Evolutionary conservation across 2,888 invertebrate species (phyloP), one percentile per base, ranked within the genome.

Genomic region (Choreutis nemorana): DNA sequence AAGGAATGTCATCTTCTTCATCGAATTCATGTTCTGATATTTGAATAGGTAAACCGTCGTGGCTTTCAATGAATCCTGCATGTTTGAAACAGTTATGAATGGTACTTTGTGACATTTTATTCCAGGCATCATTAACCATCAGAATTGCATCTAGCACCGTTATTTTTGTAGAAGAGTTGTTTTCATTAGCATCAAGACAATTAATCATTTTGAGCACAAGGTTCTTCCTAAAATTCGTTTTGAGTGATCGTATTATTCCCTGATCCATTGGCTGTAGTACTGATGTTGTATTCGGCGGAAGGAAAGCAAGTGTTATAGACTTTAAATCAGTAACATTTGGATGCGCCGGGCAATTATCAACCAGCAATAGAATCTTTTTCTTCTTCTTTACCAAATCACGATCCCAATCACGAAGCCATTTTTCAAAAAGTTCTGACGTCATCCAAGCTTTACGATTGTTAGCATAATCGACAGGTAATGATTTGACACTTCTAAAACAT

Each of bases 71-170:
- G n/a, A n/a, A 29, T 26, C 30, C 28, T 10, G 30, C 33, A 25
- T 33, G 26, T 30, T 28, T 27, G 28, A 33, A 33, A 33, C 33
- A 33, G 27, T 30, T 27, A 30, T 33, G 30, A 28, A 33, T 33
- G 27, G 33, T 33, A 33, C 30, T 30, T 12, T 27, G 33, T 30
- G 33, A 30, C 33, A 33, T 28, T 12, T 30, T 27, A 28, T 27
- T 28, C 30, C 30, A 33, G 23, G 30, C 33, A 24, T 30, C 30
- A 28, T 27, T 30, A 30, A 33, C 26, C 25, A 32, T 32, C n/a
- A 28, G 28, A 32, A 32, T 32, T 14, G 32, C 32, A 32, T 32
- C 28, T 29, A 33, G 29, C 27, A 33, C 28, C 24, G 33, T 27
- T 30, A 33, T 29, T 16, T 29, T 12, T 28, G 25, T 25, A 16